These are phyloP conservation scores for Ictalurus punctatus DNA, from an alignment of 2,113 vertebrate genomes.

Conservation along the genomic window DNA sequence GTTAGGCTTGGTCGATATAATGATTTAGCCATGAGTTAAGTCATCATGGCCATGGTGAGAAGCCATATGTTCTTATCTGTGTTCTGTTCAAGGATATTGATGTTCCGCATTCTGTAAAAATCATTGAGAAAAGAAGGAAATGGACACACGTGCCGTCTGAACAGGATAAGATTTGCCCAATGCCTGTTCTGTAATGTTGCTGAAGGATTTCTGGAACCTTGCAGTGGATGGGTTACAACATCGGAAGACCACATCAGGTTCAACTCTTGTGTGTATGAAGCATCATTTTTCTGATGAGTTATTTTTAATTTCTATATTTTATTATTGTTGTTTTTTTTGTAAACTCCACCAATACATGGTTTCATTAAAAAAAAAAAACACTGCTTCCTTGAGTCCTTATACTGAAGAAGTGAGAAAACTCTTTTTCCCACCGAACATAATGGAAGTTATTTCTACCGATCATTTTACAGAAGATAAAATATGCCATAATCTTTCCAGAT, in stretches of 20 bases:
- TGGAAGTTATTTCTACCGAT: neutral
- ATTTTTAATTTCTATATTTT: neutral
- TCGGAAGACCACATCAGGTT: too few relatives aligned
- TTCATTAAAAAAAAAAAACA: neutral
- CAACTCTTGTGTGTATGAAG: neutral
- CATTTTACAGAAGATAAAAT: neutral
- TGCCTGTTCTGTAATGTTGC: neutral
- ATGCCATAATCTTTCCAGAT: neutral
- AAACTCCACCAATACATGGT: neutral
- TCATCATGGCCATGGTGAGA: neutral
- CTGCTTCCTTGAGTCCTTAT: neutral
- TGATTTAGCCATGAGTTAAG: neutral
- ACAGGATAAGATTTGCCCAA: neutral
- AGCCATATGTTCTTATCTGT: neutral
- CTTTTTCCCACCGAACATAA: neutral
- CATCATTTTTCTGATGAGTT: neutral
- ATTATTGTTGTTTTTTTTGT: neutral
- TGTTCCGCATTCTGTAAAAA: neutral
- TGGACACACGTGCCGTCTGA: neutral
- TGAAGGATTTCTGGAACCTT: neutral
- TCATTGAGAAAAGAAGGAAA: neutral
- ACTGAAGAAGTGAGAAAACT: neutral
- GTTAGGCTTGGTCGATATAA: neutral
- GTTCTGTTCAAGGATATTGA: neutral
- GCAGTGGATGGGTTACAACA: too few relatives aligned